Evolutionary conservation across 2,113 vertebrate genomes (phyloP), one percentile per base, ranked within the genome.

Genomic region (Coptodon bakossiorum): DNA sequence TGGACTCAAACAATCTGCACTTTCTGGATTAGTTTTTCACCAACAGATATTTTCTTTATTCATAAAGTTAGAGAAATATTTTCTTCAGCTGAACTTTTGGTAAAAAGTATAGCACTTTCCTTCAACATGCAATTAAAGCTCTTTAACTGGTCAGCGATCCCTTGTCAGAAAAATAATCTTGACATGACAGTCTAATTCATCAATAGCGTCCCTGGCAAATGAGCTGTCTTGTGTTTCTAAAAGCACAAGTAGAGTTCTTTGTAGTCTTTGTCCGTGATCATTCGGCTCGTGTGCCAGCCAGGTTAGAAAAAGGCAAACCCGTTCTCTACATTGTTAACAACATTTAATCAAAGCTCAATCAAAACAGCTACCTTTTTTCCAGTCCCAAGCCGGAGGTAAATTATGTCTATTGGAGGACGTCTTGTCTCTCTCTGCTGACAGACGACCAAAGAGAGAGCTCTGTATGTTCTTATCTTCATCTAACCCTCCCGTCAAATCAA

Each of bases 341-440:
- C 93, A 94, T 95, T 95, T 97, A 97, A 98, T 97, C 96, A 97
- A 96, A 96, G 95, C 84, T 95, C 96, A 95, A 97, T 96, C 97
- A 96, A 94, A 96, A 94, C 87, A 63, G 96, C 93, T 96, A 92
- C 95, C 92, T 94, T 96, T 95, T 87, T 95, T 94, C 61, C 91
- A 81, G 94, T 91, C 96, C 96, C 94, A 73, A 66, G 84, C 88
- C 89, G 94, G 96, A 95, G 95, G 94, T 91, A 94, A 97, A 97
- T 96, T 96, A 86, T 95, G 95, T 94, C 92, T 92, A 83, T 95
- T 88, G 87, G 91, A 95, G 94, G 86, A 84, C 89, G 68, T 87
- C 81, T 76, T 76, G 91, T 95, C 93, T 93, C 90, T 89, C 73
- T 95, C 90, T 87, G 92, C 91, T 95, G 95, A 95, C 94, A 95